A percentile compares a stretch with the other conserved stretches of the same genome.
These are phyloP conservation scores for Spheniscus mendiculus DNA, from an alignment of 2,113 vertebrate genomes.

Conservation along the genomic window DNA sequence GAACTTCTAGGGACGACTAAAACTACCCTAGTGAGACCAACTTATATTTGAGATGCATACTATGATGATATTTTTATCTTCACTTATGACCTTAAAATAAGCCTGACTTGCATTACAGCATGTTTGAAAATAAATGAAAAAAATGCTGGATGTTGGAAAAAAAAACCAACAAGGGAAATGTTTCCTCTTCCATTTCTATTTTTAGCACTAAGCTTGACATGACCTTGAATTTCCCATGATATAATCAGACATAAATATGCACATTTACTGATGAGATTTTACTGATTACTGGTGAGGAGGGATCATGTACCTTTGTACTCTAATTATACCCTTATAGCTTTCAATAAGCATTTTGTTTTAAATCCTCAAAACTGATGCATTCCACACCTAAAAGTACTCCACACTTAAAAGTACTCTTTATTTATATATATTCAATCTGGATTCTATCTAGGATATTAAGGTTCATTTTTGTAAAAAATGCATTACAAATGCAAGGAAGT, in stretches of 20 bases:
- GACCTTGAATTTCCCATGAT: slow-evolving; percentile 44
- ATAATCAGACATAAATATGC: slow-evolving; percentile 4
- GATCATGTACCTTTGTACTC: background rate
- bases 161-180: background rate
- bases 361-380: background rate
- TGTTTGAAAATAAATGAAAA: background rate
- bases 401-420: background rate
- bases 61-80: background rate
- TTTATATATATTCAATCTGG: background rate
- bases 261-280: background rate
- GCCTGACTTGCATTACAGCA: background rate
- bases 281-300: background rate
- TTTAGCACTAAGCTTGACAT: background rate
- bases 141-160: background rate
- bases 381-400: background rate
- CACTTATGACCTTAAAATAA: background rate
- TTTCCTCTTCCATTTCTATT: slow-evolving; percentile 18
- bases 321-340: background rate
- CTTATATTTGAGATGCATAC: background rate
- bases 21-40: background rate
- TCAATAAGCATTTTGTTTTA: background rate
- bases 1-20: background rate
- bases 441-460: background rate
- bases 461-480: background rate
- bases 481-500: background rate